Percentiles rank a stretch among this genome's conserved stretches.
phyloP scores from a whole-genome alignment of 2,113 vertebrate species.

The Cebidichthys violaceus region DNA sequence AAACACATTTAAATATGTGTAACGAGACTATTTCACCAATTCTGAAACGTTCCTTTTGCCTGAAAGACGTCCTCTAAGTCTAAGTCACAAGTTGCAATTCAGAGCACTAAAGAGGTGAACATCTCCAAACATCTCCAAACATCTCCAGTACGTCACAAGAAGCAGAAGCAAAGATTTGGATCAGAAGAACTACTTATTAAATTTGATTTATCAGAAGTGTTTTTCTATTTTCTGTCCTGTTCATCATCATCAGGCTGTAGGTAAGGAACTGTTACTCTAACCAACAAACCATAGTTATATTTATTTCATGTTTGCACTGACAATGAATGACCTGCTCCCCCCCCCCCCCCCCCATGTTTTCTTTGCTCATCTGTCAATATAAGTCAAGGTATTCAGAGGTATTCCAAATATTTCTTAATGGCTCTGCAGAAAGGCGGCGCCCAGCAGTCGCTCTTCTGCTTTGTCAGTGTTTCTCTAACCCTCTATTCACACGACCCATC shows the following conservation, averaged over 20 bases:
- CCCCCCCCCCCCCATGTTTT: constrained; percentile 7
- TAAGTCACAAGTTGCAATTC: background rate
- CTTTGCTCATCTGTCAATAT: constrained; percentile 42
- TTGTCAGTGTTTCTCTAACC: constrained; percentile 64
- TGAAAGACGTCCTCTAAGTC: background rate
- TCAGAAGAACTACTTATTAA: no score
- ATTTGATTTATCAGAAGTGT: background rate
- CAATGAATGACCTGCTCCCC: background rate
- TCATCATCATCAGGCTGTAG: background rate
- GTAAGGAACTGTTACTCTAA: background rate
- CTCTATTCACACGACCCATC: constrained; percentile 63
- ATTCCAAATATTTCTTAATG: constrained; percentile 64
- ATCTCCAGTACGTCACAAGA: background rate
- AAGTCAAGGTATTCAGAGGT: constrained; percentile 49
- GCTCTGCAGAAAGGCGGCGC: constrained; percentile 44
- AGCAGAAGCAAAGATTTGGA: background rate
- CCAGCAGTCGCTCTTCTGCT: constrained; percentile 52
- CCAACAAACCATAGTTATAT: no score
- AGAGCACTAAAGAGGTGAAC: background rate
- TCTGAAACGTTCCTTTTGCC: background rate
- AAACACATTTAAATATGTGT: background rate
- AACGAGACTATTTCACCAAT: background rate
- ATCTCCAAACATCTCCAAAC: no score
- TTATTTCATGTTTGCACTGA: constrained; percentile 8
- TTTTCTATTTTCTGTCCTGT: background rate